Evolutionary conservation across 2,888 invertebrate genomes (phyloP), one percentile per base, ranked within the genome.

Genomic region (Zaprionus bogoriensis): DNA sequence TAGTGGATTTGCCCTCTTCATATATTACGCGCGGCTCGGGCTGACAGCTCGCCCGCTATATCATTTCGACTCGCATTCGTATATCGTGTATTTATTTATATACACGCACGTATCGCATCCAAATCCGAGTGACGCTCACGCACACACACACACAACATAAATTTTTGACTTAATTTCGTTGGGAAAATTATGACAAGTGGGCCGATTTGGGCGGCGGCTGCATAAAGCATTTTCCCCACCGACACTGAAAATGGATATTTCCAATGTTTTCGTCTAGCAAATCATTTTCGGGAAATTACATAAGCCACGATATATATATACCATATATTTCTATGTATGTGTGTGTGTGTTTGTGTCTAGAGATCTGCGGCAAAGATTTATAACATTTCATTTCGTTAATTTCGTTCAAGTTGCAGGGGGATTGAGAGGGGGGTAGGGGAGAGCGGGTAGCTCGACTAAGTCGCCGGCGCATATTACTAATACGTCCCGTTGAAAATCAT

Each of bases 401-500:
- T 74, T 74, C 53, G 45, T 36, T n/a, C 32, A 17, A 36, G 17
- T 36, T 9, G 32, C n/a, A n/a, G n/a, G n/a, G n/a, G n/a, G n/a
- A n/a, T n/a, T n/a, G n/a, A n/a, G n/a, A n/a, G 32, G 27, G 6
- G 0, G 27, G 27, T 6, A 7, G 32, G 14, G 32, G n/a, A 74
- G 73, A 72, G 60, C 27, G 54, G 67, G 74, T 59, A 69, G 70
- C 66, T 73, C 71, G 75, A 73, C 45, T 45, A 25, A 28, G 41
- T 17, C 30, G 36, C 22, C 57, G 68, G 65, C 70, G 72, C 59
- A 76, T 61, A 72, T 80, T 73, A 80, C 81, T 86, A 82, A 82
- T 82, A 86, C 87, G 81, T 59, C 84, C 84, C 84, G 87, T 83
- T 84, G 87, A 83, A 87, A 87, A 83, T 83, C 85, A 85, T 87